phyloP scores from a whole-genome alignment of 2,113 vertebrate genomes.

The Strigops habroptila region DNA sequence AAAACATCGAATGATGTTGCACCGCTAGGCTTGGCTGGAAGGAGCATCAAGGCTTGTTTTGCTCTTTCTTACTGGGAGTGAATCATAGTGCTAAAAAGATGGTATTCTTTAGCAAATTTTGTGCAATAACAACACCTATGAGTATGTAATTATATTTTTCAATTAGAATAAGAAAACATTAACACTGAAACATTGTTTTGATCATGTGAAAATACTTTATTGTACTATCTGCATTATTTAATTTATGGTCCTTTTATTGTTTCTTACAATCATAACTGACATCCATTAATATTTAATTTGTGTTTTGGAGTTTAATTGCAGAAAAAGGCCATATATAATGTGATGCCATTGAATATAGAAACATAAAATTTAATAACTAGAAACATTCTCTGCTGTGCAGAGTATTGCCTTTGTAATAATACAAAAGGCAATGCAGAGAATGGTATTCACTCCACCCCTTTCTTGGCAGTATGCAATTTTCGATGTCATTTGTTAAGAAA shows the following conservation, averaged over 20 bases:
- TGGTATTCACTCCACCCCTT: neutral
- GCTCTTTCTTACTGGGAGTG: neutral
- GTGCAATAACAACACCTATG: neutral
- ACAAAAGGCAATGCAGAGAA: neutral
- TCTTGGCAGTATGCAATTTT: neutral
- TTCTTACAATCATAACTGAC: slow-evolving; percentile 61
- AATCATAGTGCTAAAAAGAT: neutral
- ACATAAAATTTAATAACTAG: slow-evolving; percentile 44
- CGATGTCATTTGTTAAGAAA: neutral
- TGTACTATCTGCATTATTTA: slow-evolving; percentile 46
- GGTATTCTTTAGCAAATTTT: neutral
- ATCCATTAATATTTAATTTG: slow-evolving; percentile 70
- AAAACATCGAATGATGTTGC: neutral
- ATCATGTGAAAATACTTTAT: slow-evolving; percentile 1
- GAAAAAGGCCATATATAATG: slow-evolving; percentile 42
- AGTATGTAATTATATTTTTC: neutral
- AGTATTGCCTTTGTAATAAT: neutral
- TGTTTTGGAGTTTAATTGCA: slow-evolving; percentile 66
- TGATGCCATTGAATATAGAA: slow-evolving; percentile 38
- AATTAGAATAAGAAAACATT: neutral
- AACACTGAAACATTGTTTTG: neutral
- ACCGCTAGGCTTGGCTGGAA: neutral
- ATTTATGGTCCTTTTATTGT: slow-evolving; percentile 55
- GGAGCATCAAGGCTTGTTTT: neutral
- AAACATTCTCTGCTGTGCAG: neutral